phyloP scores from a whole-genome alignment of 1,140 invertebrate species.

The Macrobrachium nipponense region DNA sequence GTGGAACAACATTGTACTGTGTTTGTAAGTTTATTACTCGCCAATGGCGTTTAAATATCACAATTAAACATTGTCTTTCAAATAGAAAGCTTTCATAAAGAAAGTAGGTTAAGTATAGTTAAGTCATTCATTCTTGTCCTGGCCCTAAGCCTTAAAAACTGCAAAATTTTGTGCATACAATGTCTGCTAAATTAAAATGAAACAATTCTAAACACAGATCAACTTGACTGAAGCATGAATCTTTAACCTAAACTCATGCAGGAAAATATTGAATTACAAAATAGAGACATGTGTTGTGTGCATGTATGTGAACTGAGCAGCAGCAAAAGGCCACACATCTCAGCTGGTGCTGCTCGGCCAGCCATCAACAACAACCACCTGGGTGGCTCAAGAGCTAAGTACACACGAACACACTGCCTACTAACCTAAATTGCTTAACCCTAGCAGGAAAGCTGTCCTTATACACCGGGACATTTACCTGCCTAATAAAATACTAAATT shows the following conservation, averaged over 20 bases:
- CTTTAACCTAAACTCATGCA: conserved; percentile 1
- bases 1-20: conserved; percentile 40
- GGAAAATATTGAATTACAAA: conserved; percentile 5
- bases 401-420: conserved; percentile 14
- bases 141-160: conserved; percentile 33
- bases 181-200: conserved; percentile 6
- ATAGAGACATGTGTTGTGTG: conserved; percentile 12
- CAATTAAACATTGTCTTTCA: conserved; percentile 35
- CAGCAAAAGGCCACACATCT: neutral
- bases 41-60: conserved; percentile 40
- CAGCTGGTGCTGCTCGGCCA: conserved; percentile 16
- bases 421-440: conserved; percentile 13
- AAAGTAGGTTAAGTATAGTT: conserved; percentile 12
- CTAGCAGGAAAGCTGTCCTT: conserved; percentile 35
- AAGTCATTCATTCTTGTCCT: conserved; percentile 5
- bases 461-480: conserved; percentile 43
- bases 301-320: conserved; percentile 21
- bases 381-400: neutral
- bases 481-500: conserved; percentile 35
- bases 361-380: conserved; percentile 9
- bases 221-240: conserved; percentile 1
- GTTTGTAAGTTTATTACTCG: conserved; percentile 27
- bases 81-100: conserved; percentile 16
- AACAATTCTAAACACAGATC: conserved; percentile 25
- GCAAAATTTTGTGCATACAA: conserved; percentile 41